A percentile compares a stretch with the other conserved stretches of the same genome.
These are phyloP conservation scores for Leptinotarsa juncta DNA, from an alignment of 2,888 invertebrate genomes.

Conservation along the genomic window DNA sequence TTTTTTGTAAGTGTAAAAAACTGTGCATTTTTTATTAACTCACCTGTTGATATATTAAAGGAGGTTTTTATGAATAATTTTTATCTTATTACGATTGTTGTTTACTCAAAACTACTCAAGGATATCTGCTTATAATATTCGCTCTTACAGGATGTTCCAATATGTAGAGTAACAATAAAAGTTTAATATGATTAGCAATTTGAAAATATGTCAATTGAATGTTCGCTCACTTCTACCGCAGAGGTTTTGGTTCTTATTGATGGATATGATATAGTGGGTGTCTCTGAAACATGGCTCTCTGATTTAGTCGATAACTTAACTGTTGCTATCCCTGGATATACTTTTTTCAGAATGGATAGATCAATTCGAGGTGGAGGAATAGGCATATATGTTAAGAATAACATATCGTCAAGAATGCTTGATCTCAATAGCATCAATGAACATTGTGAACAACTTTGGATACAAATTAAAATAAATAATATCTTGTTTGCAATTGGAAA, in stretches of 20 bases:
- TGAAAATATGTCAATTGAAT: conserved; percentile 24
- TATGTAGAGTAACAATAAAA: conserved; percentile 5
- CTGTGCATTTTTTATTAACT: neutral
- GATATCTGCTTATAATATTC: conserved; percentile 10
- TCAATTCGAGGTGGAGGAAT: neutral
- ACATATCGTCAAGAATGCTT: neutral
- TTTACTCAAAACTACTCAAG: conserved; percentile 17
- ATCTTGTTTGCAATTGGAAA: conserved; percentile 17
- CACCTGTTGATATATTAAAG: conserved; percentile 5
- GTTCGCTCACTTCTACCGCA: conserved; percentile 21
- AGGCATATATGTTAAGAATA: neutral
- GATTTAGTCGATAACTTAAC: conserved; percentile 18
- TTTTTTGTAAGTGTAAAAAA: conserved; percentile 14
- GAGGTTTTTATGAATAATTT: conserved; percentile 22
- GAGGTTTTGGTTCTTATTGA: conserved; percentile 22
- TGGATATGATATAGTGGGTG: conserved; percentile 16
- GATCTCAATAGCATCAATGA: conserved; percentile 7
- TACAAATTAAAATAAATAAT: conserved; percentile 18
- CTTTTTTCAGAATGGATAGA: neutral
- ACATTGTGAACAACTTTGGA: conserved; percentile 19
- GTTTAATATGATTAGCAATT: conserved; percentile 20
- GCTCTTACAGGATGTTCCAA: neutral
- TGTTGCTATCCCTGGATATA: conserved; percentile 17
- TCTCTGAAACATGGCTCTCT: conserved; percentile 12
- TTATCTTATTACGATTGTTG: conserved; percentile 7